phyloP scores from a whole-genome alignment of 2,888 invertebrate genomes.

The Leptinotarsa haldemani region DNA sequence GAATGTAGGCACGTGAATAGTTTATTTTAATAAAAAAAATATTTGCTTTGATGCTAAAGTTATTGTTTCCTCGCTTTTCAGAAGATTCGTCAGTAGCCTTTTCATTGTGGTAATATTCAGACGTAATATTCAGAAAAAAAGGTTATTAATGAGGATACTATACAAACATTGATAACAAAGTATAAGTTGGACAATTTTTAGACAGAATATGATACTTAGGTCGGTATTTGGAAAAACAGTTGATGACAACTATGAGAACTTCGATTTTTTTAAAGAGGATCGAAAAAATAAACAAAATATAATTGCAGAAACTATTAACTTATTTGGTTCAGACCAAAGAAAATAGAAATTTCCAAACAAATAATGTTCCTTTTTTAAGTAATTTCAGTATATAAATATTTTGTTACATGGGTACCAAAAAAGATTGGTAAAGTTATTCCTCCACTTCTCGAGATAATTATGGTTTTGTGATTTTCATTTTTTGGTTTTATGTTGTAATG shows the following conservation, averaged over 20 bases:
- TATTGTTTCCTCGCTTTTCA: too few relatives aligned
- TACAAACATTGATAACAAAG: background rate
- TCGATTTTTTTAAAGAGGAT: background rate
- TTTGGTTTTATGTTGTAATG: background rate
- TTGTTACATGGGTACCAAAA: background rate
- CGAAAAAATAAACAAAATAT: background rate
- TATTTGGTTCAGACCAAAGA: background rate
- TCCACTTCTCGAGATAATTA: background rate
- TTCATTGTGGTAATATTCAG: too few relatives aligned
- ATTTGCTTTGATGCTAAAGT: too few relatives aligned
- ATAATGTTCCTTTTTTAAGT: background rate
- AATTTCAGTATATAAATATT: background rate
- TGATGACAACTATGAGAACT: background rate
- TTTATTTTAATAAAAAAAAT: too few relatives aligned
- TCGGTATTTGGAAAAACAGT: background rate
- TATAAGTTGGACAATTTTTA: background rate
- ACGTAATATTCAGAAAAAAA: too few relatives aligned
- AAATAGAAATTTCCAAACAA: background rate
- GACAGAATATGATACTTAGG: background rate
- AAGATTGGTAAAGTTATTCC: background rate
- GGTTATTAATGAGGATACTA: background rate
- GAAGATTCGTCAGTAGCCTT: too few relatives aligned
- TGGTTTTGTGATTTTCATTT: background rate
- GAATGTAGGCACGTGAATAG: too few relatives aligned
- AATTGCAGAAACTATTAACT: background rate